Conservation (phyloP, 2,797 vertebrate genomes). For the Rhynchotus rufescens region DNA sequence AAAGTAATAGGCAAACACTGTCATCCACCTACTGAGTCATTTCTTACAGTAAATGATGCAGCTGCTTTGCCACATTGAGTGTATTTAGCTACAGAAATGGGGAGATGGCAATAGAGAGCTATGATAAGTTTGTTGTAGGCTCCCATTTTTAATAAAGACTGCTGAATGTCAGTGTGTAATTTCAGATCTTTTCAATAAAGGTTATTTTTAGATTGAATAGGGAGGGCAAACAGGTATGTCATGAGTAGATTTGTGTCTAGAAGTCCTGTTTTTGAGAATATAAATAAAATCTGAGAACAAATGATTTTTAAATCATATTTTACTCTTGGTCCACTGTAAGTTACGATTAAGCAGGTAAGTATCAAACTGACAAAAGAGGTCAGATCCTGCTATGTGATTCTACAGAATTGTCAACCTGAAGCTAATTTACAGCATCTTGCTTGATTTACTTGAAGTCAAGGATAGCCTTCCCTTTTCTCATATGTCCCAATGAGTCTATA, state of each 20-base stretch:
- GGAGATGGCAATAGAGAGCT: not conserved
- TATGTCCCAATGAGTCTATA: not conserved
- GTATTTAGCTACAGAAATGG: not conserved
- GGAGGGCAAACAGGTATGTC: not conserved
- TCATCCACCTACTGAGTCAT: not conserved
- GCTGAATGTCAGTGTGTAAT: not conserved
- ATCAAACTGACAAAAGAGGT: not conserved
- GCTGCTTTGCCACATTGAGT: not conserved
- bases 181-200: not conserved
- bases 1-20: not conserved
- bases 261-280: not conserved
- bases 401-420: not conserved
- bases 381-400: not conserved
- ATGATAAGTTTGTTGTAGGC: not conserved
- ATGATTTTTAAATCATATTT: not conserved
- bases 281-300: not conserved
- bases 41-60: not conserved
- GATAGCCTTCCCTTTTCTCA: not conserved
- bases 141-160: not conserved
- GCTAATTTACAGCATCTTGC: not conserved
- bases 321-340: not conserved
- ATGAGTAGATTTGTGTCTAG: not conserved
- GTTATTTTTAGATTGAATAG: not conserved
- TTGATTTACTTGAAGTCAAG: not conserved
- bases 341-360: not conserved